Base-by-base conservation (phyloP, 2,113 vertebrate genomes). In the Leptocoma aspasia region DNA sequence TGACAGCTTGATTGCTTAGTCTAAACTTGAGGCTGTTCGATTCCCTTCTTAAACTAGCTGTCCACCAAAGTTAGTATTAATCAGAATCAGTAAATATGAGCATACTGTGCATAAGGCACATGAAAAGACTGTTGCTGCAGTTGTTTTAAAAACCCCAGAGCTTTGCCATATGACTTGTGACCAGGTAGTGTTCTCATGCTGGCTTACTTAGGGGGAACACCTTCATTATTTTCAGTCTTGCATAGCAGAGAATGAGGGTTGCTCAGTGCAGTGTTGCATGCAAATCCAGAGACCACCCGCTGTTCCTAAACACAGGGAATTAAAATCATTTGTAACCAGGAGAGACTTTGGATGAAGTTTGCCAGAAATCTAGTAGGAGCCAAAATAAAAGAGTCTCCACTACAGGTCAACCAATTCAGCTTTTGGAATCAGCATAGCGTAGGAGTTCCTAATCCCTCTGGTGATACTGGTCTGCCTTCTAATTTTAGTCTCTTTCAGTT, bases 401-500 rank as follows among this genome's bases (percentile, higher is more conserved):
- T 80, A 87, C 26, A 60, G 78, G 82, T 94, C 91, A 94, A 86
- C 47, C 39, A 52, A 22, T 95, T 75, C 56, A 52, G 68, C 60
- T 83, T 92, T 86, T 75, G 76, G 72, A 94, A 78, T 89, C 69
- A 64, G 41, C 80, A 39, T 41, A 85, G 70, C 5, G 15, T 84
- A 84, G 65, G 89, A 97, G 90, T 70, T 92, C 83, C 92, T 82
- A 89, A 92, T 95, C 69, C 86, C 47, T 93, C 72, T 81, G 72
- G 80, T 89, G 52, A 49, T 86, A 97, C 89, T 89, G 82, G 89
- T 86, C 89, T 97, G 94, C 93, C 72, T 92, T 95, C 89, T 94
- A 89, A 95, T 95, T 94, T 95, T 93, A 95, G 82, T 77, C 56
- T 72, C 89, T 75, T 91, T 89, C 68, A 79, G 66, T 92, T 92